These are phyloP conservation scores for Steinernema feltiae DNA, from an alignment of 1,140 invertebrate species.

Conservation along the genomic window DNA sequence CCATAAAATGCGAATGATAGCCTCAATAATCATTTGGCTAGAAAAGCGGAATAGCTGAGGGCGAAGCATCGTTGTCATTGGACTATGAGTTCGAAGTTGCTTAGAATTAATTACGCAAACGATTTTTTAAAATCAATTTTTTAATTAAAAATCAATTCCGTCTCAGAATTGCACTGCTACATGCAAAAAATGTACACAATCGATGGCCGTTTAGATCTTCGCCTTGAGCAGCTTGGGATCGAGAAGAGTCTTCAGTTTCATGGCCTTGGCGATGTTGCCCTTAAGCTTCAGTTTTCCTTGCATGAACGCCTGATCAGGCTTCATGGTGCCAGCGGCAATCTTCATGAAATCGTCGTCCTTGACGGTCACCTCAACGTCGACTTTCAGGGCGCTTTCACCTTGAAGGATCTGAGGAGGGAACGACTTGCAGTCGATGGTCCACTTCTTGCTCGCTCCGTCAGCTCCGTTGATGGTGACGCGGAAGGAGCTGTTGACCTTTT, in stretches of 20 bases:
- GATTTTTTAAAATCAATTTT: no score
- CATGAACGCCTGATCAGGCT: constrained; percentile 87
- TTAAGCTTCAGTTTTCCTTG: constrained; percentile 90
- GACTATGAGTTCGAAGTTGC: no score
- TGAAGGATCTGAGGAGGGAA: constrained; percentile 44
- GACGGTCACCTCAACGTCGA: constrained; percentile 49
- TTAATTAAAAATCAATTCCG: background rate
- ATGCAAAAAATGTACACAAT: background rate
- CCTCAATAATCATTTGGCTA: no score
- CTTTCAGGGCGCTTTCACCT: constrained; percentile 31
- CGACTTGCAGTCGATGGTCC: constrained; percentile 50
- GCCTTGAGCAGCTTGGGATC: constrained; percentile 54
- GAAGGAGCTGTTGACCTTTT: constrained; percentile 66
- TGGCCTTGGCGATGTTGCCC: constrained; percentile 88
- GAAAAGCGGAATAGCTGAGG: no score
- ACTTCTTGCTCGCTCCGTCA: constrained; percentile 42
- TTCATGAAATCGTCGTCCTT: constrained; percentile 50
- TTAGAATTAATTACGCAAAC: no score
- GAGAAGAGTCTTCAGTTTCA: constrained; percentile 76
- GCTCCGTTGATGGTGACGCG: constrained; percentile 44
- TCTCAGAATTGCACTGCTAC: background rate
- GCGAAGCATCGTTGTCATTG: no score
- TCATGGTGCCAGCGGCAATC: constrained; percentile 70
- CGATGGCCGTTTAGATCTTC: constrained; percentile 31
- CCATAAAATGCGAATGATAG: no score